Conservation (phyloP, 2,113 vertebrate genomes). For the Maccullochella peelii region DNA sequence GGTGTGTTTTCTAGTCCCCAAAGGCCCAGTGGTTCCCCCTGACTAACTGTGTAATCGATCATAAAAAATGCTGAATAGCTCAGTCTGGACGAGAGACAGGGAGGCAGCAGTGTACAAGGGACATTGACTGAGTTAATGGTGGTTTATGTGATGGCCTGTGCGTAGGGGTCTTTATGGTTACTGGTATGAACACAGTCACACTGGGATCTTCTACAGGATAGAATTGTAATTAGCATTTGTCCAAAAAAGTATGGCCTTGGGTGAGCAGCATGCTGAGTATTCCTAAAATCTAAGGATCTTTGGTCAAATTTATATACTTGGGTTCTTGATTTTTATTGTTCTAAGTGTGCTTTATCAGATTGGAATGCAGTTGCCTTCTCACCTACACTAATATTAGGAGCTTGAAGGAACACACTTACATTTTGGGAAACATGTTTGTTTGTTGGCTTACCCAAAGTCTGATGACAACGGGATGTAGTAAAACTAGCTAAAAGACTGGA, state of each 20-base stretch:
- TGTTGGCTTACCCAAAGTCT: not conserved
- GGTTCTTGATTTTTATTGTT: not conserved
- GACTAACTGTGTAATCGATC: constrained; percentile 80
- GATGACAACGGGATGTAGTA: not conserved
- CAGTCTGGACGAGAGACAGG: constrained; percentile 66
- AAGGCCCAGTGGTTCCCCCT: constrained; percentile 68
- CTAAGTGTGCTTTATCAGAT: not conserved
- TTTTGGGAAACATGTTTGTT: not conserved
- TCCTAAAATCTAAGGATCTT: not conserved
- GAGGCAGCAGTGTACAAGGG: constrained; percentile 67
- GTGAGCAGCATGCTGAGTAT: not conserved
- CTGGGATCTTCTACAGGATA: constrained; percentile 33
- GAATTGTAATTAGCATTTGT: constrained; percentile 26
- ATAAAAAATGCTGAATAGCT: constrained; percentile 81
- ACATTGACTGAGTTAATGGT: constrained; percentile 79
- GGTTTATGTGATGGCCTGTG: constrained; percentile 58
- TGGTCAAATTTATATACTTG: not conserved
- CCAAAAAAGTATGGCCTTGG: not conserved
- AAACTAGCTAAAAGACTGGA: not conserved
- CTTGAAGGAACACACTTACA: not conserved
- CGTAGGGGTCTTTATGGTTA: constrained; percentile 59
- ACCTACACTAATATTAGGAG: not conserved
- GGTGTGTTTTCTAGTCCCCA: constrained; percentile 53
- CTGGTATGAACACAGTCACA: constrained; percentile 43
- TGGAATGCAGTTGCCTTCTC: not conserved